phyloP scores from a whole-genome alignment of 2,797 vertebrate species.

The Lacerta viridis region DNA sequence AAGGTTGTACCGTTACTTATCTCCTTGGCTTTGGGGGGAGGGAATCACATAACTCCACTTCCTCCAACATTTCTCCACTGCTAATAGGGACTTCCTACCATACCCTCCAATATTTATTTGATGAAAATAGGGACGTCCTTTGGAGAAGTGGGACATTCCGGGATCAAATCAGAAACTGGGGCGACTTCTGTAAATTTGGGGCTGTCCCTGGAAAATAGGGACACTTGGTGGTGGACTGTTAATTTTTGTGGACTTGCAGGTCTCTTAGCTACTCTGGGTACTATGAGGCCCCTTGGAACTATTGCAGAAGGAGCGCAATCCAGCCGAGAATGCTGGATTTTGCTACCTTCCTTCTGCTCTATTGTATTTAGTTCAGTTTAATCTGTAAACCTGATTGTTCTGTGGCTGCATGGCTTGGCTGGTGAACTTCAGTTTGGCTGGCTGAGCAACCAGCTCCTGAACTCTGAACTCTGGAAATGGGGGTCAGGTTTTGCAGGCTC shows the following conservation, averaged over 20 bases:
- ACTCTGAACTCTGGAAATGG: not conserved
- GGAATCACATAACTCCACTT: no score
- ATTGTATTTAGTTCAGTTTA: not conserved
- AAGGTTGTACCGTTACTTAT: no score
- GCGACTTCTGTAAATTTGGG: no score
- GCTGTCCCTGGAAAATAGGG: no score
- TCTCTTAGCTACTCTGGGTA: not conserved
- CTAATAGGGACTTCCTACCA: no score
- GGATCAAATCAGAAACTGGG: no score
- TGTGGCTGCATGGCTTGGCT: not conserved
- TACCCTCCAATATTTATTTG: no score
- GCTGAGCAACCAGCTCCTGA: not conserved
- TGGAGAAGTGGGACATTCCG: no score
- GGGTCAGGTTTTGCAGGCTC: not conserved
- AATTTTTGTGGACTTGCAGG: not conserved
- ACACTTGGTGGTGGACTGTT: not conserved
- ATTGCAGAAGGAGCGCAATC: not conserved
- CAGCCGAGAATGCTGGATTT: not conserved
- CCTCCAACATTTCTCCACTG: no score
- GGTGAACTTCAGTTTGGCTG: constrained; percentile 6
- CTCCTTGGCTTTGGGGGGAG: no score
- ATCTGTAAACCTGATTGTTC: constrained; percentile 22
- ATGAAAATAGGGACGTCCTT: no score
- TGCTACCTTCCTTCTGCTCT: not conserved
- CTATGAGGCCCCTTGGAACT: not conserved